Evolutionary conservation across 1,140 invertebrate species (phyloP).

Genomic region (Orchesella cincta): DNA sequence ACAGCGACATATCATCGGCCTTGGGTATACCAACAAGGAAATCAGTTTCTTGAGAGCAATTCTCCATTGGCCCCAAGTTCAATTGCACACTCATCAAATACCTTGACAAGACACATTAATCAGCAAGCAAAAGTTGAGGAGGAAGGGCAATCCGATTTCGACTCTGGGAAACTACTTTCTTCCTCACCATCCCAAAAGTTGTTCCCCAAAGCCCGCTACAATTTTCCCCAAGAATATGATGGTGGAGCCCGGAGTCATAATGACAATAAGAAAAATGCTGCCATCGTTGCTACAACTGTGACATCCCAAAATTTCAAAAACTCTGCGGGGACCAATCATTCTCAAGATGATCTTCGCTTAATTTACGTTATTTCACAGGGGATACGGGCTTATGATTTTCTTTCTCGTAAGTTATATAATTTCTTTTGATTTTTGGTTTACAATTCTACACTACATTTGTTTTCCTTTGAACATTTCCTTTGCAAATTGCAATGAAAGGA

Average conservation of each 20-base stretch:
- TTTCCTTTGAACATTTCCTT: too few species aligned
- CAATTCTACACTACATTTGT: neutral
- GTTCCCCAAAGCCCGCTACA: neutral
- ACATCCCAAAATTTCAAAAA: neutral
- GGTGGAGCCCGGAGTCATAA: too few species aligned
- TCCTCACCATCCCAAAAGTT: constrained; percentile 4
- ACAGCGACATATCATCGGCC: neutral
- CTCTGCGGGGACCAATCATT: constrained; percentile 55
- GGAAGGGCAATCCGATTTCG: constrained; percentile 1
- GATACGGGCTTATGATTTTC: constrained; percentile 64
- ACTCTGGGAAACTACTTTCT: neutral
- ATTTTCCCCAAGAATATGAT: neutral
- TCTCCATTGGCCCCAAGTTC: neutral
- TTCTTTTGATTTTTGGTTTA: neutral
- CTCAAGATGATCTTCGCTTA: constrained; percentile 53
- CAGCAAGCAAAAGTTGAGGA: neutral
- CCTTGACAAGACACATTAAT: neutral
- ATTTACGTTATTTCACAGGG: constrained; percentile 67
- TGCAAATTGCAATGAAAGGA: too few species aligned
- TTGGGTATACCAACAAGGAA: neutral
- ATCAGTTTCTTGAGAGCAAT: neutral
- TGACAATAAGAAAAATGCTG: neutral
- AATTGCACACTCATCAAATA: constrained; percentile 5
- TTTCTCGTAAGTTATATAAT: constrained; percentile 60
- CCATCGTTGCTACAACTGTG: neutral